These are phyloP conservation scores for Amphipoea lucens DNA, from an alignment of 2,888 invertebrate species.

Conservation along the genomic window DNA sequence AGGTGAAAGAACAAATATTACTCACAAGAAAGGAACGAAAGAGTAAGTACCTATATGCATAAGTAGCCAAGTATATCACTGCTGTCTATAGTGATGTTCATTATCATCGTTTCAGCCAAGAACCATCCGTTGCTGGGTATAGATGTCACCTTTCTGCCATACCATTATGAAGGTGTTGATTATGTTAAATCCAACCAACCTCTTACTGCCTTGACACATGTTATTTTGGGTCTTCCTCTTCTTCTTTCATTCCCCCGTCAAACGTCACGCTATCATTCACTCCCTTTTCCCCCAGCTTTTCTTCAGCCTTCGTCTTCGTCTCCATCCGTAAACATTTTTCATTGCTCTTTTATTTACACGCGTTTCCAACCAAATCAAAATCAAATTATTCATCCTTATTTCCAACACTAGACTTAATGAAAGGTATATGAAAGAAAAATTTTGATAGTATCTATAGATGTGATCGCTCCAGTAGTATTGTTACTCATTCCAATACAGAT, in stretches of 20 bases:
- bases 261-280: too few relatives aligned
- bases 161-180: not conserved
- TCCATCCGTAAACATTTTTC: not conserved
- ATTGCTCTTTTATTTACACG: not conserved
- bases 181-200: not conserved
- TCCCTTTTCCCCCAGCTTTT: not conserved
- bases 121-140: not conserved
- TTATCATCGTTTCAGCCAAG: not conserved
- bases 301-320: not conserved
- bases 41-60: not conserved
- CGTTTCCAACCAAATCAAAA: not conserved
- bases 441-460: slow-evolving; percentile 15
- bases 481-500: slow-evolving; percentile 42
- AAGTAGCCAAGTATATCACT: not conserved
- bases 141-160: not conserved
- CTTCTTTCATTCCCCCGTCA: not conserved
- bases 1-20: slow-evolving; percentile 46
- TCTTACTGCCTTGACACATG: not conserved
- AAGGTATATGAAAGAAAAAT: slow-evolving; percentile 3
- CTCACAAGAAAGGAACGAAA: slow-evolving; percentile 30
- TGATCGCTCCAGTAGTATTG: slow-evolving; percentile 35
- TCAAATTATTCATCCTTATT: not conserved
- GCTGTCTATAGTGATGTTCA: not conserved
- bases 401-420: not conserved
- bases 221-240: not conserved